Percentiles rank a stretch among this genome's conserved stretches.
phyloP scores from a whole-genome alignment of 1,140 invertebrate genomes.

The Drosophila busckii region DNA sequence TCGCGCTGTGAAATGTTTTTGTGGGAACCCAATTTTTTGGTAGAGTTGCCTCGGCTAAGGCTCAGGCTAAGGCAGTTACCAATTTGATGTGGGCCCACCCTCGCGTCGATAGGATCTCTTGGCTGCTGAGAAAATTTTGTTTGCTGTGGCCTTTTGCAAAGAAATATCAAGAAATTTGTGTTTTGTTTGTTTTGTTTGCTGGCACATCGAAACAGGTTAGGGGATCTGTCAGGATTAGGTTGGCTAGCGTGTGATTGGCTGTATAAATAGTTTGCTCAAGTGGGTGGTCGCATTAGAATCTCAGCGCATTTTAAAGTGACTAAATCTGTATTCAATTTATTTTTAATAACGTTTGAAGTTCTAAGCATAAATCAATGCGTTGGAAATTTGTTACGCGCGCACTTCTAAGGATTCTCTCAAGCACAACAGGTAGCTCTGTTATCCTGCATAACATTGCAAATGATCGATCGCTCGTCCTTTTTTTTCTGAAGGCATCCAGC shows the following conservation, averaged over 20 bases:
- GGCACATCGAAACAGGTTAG: constrained; percentile 57
- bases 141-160: constrained; percentile 57
- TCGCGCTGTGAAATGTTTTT: background rate
- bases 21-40: constrained; percentile 36
- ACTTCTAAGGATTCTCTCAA: constrained; percentile 51
- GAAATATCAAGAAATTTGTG: constrained; percentile 23
- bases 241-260: constrained; percentile 9
- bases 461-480: constrained; percentile 36
- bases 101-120: constrained; percentile 58
- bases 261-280: constrained; percentile 28
- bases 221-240: constrained; percentile 59
- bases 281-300: constrained; percentile 41
- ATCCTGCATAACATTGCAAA: constrained; percentile 4
- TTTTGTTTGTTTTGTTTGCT: constrained; percentile 25
- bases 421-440: constrained; percentile 41
- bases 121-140: constrained; percentile 65
- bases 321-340: no score
- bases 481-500: constrained; percentile 9
- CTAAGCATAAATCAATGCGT: constrained; percentile 32
- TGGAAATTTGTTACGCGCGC: constrained; percentile 66
- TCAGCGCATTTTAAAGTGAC: background rate
- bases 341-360: no score
- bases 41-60: constrained; percentile 17
- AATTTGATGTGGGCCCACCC: constrained; percentile 70
- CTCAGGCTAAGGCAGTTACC: constrained; percentile 22